Evolutionary conservation across 2,113 vertebrate species (phyloP).

Genomic region (Acanthisitta chloris): DNA sequence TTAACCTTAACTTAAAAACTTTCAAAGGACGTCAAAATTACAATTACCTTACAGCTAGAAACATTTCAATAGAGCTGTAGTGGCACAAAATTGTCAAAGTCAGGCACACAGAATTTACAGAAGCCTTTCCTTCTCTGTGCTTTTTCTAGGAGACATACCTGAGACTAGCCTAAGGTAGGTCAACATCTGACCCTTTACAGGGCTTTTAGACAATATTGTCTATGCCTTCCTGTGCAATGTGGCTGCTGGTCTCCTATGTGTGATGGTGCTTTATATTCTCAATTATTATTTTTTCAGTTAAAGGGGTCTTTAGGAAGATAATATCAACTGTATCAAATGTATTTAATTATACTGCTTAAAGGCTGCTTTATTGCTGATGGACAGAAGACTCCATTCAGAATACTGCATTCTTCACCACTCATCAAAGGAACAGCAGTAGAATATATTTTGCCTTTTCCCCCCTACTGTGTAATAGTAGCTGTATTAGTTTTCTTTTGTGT

Average conservation of each 20-base stretch:
- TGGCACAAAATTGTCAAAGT: not conserved
- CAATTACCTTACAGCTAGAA: not conserved
- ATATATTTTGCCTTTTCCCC: not conserved
- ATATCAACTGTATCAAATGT: conserved; percentile 35
- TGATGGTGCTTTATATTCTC: not conserved
- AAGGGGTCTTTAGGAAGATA: not conserved
- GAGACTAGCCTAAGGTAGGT: not conserved
- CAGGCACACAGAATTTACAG: not conserved
- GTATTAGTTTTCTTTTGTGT: not conserved
- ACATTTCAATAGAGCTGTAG: not conserved
- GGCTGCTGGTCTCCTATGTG: not conserved
- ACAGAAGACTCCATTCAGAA: not conserved
- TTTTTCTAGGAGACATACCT: not conserved
- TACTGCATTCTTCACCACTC: not conserved
- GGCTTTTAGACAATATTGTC: not conserved
- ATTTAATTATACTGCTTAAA: conserved; percentile 36
- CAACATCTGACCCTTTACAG: not conserved
- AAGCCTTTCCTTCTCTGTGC: not conserved
- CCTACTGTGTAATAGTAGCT: not conserved
- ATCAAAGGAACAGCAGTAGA: not conserved
- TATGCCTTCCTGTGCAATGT: not conserved
- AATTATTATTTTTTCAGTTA: not conserved
- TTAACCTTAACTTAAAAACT: no score
- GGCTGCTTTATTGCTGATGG: not conserved
- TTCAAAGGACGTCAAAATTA: not conserved